These are phyloP conservation scores for Hyposoter didymator DNA, from an alignment of 2,888 invertebrate species.

Conservation along the genomic window DNA sequence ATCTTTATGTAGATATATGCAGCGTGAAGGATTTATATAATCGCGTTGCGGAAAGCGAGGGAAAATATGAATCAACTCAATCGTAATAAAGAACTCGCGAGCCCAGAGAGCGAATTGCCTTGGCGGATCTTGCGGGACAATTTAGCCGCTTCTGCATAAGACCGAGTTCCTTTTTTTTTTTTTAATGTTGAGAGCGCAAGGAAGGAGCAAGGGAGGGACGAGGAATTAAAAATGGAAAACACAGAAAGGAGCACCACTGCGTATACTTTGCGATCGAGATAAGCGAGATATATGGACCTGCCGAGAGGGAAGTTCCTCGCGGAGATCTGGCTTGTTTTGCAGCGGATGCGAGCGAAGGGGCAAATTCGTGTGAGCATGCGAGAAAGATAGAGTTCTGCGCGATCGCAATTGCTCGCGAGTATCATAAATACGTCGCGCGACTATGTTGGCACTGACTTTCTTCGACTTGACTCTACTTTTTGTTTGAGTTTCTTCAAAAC, in stretches of 20 bases:
- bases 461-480: slow-evolving; percentile 14
- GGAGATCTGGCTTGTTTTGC: slow-evolving; percentile 46
- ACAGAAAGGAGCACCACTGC: slow-evolving; percentile 47
- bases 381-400: slow-evolving; percentile 54
- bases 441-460: slow-evolving; percentile 38
- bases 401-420: slow-evolving; percentile 70
- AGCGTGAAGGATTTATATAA: neutral
- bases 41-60: slow-evolving; percentile 17
- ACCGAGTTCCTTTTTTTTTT: slow-evolving; percentile 19
- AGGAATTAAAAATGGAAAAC: slow-evolving; percentile 53
- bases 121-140: slow-evolving; percentile 12
- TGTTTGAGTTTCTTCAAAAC: neutral
- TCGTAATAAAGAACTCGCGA: slow-evolving; percentile 49
- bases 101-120: slow-evolving; percentile 2
- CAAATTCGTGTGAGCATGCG: slow-evolving; percentile 42
- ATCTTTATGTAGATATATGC: too few relatives aligned
- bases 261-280: slow-evolving; percentile 72
- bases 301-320: slow-evolving; percentile 64
- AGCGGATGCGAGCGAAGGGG: slow-evolving; percentile 41
- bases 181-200: too few relatives aligned
- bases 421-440: slow-evolving; percentile 52
- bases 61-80: slow-evolving; percentile 53
- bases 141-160: slow-evolving; percentile 32
- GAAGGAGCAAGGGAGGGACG: slow-evolving; percentile 4
- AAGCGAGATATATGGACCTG: slow-evolving; percentile 76